Conservation (phyloP, 1,140 invertebrate genomes). For the Zaprionus gabonicus region DNA sequence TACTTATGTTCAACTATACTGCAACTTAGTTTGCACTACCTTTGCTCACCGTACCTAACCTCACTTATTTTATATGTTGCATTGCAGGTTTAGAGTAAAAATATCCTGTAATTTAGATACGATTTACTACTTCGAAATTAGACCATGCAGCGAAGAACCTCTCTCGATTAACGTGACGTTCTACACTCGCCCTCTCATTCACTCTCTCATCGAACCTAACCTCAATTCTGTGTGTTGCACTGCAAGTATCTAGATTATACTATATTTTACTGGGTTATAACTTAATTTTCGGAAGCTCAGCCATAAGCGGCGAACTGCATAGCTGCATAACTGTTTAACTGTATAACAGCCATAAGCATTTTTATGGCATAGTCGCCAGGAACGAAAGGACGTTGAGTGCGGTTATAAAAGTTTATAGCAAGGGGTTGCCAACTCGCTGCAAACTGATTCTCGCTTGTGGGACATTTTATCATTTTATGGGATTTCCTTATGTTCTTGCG, state of each 20-base stretch:
- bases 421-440: neutral
- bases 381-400: neutral
- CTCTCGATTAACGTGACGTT: too few relatives aligned
- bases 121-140: too few relatives aligned
- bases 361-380: neutral
- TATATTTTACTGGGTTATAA: constrained; percentile 2
- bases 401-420: constrained; percentile 8
- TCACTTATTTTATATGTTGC: too few relatives aligned
- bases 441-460: constrained; percentile 3
- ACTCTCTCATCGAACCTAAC: neutral
- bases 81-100: too few relatives aligned
- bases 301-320: neutral
- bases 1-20: too few relatives aligned
- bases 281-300: constrained; percentile 2
- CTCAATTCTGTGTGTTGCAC: neutral
- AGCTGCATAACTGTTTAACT: neutral
- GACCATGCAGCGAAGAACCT: too few relatives aligned
- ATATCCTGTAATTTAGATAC: too few relatives aligned
- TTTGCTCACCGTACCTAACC: too few relatives aligned
- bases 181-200: too few relatives aligned
- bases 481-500: neutral
- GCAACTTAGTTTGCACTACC: too few relatives aligned
- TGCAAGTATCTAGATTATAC: neutral
- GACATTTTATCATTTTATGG: constrained; percentile 6
- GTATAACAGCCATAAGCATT: neutral